A percentile compares a stretch with the other conserved stretches of the same genome.
Evolutionary conservation across 2,113 vertebrate species (phyloP).

Genomic region (Cephalopholis sonnerati): DNA sequence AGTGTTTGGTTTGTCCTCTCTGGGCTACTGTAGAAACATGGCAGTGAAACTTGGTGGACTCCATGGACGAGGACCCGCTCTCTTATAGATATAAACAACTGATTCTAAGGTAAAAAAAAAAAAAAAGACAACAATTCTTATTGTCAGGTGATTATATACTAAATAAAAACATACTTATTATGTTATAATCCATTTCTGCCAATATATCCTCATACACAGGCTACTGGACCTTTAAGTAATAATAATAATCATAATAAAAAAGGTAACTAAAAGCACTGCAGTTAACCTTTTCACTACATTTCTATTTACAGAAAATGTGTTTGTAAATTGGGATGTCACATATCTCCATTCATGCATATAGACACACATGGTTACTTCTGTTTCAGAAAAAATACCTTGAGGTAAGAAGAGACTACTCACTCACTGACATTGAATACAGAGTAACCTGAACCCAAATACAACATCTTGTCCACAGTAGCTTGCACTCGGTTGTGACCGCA

Average conservation of each 20-base stretch:
- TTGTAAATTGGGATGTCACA: not conserved
- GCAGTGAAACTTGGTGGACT: too few relatives aligned
- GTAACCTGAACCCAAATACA: not conserved
- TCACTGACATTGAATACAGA: not conserved
- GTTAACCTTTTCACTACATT: too few relatives aligned
- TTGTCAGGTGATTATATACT: too few relatives aligned
- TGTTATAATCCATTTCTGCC: too few relatives aligned
- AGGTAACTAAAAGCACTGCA: not conserved
- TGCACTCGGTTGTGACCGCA: constrained; percentile 14
- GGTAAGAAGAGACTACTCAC: not conserved
- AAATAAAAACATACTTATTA: too few relatives aligned
- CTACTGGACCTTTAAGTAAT: not conserved
- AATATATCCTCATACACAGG: too few relatives aligned
- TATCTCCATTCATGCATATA: not conserved
- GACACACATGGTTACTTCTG: not conserved
- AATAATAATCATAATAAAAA: not conserved
- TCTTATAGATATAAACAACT: too few relatives aligned
- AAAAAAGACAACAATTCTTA: too few relatives aligned
- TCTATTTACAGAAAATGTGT: not conserved
- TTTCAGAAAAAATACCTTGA: not conserved
- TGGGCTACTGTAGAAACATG: too few relatives aligned
- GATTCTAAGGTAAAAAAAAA: too few relatives aligned
- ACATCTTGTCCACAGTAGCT: not conserved
- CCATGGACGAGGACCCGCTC: too few relatives aligned
- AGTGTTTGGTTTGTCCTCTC: too few relatives aligned